phyloP scores from a whole-genome alignment of 2,888 invertebrate species.

The Drosophila picticornis region DNA sequence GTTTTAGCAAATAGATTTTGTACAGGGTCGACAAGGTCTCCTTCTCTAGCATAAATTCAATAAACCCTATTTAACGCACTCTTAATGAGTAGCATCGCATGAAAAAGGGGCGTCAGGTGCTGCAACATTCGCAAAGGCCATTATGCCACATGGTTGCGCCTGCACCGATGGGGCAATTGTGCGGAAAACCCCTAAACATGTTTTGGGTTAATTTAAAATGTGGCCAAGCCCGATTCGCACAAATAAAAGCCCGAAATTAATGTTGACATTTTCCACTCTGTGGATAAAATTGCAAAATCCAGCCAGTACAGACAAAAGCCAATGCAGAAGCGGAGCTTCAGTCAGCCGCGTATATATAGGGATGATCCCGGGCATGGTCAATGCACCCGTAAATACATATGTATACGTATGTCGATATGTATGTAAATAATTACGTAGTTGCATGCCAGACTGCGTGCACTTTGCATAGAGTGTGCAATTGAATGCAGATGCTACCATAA shows the following conservation, averaged over 20 bases:
- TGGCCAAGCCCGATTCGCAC: constrained; percentile 76
- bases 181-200: constrained; percentile 84
- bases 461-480: constrained; percentile 65
- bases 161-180: constrained; percentile 78
- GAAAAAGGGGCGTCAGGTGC: constrained; percentile 64
- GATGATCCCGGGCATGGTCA: constrained; percentile 45
- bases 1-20: background rate
- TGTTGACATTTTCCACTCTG: constrained; percentile 82
- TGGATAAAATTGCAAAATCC: constrained; percentile 77
- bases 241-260: constrained; percentile 83
- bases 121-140: constrained; percentile 53
- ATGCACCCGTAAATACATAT: constrained; percentile 10
- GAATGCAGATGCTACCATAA: constrained; percentile 75
- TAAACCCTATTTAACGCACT: constrained; percentile 2
- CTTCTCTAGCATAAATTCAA: background rate
- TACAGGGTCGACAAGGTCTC: background rate
- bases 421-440: constrained; percentile 21
- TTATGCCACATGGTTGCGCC: constrained; percentile 57
- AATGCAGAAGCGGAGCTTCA: constrained; percentile 50
- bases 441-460: constrained; percentile 42
- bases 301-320: constrained; percentile 59
- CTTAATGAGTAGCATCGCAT: background rate
- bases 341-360: constrained; percentile 35
- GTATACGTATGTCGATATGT: background rate
- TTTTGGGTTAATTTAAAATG: constrained; percentile 84